A percentile compares a stretch with the other conserved stretches of the same genome.
Evolutionary conservation across 23 tunicate genomes (phyloP).

Genomic region (Halocynthia aurantium): DNA sequence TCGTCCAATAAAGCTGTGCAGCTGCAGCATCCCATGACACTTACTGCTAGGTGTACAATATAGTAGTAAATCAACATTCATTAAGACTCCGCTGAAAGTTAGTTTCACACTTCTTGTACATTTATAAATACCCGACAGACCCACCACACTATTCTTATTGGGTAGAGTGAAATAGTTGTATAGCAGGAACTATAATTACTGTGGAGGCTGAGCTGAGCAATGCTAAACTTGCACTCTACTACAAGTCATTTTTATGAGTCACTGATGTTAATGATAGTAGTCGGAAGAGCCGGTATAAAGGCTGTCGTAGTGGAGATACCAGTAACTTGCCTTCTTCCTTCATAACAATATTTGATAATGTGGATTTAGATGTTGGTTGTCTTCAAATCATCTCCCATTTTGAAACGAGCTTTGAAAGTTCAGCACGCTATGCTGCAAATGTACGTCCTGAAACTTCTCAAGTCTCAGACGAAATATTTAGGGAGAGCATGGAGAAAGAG

Average conservation of each 20-base stretch:
- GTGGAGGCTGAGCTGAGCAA: too few species aligned
- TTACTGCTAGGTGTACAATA: not conserved
- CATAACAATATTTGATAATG: not conserved
- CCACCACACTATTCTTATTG: too few species aligned
- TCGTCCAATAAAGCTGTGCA: too few species aligned
- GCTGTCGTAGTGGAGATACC: too few species aligned
- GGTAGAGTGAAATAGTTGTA: too few species aligned
- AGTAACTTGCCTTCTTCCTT: not conserved
- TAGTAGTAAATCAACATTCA: too few species aligned
- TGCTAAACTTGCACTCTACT: too few species aligned
- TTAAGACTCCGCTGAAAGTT: not conserved
- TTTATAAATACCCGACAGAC: not conserved
- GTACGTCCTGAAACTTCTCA: slow-evolving; percentile 90
- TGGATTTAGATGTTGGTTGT: slow-evolving; percentile 83
- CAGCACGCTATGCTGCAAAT: slow-evolving; percentile 94
- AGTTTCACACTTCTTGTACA: not conserved
- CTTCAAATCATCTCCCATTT: slow-evolving; percentile 91
- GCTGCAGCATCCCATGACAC: not conserved
- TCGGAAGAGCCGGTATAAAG: too few species aligned
- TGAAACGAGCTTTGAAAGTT: slow-evolving; percentile 87
- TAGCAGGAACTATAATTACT: too few species aligned
- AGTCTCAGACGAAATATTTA: slow-evolving; percentile 88
- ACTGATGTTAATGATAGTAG: too few species aligned
- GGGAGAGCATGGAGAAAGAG: slow-evolving; percentile 94
- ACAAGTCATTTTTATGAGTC: too few species aligned